Evolutionary conservation across 2,888 invertebrate genomes (phyloP).

Genomic region (Lampropteryx suffumata): DNA sequence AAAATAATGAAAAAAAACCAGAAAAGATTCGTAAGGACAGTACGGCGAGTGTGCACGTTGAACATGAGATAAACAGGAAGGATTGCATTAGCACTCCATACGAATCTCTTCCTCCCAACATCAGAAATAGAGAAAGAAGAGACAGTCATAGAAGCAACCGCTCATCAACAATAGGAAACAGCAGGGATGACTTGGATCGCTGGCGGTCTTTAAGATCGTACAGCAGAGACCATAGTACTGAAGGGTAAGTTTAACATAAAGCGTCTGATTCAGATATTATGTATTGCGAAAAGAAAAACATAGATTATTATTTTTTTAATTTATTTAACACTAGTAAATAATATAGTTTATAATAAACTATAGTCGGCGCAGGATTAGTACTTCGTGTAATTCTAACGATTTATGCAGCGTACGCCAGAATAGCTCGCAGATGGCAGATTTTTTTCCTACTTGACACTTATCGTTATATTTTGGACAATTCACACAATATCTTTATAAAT

Average conservation of each 20-base stretch:
- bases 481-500: too few species aligned
- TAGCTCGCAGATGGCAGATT: too few species aligned
- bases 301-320: too few species aligned
- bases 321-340: too few species aligned
- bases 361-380: too few species aligned
- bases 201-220: conserved; percentile 76
- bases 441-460: too few species aligned
- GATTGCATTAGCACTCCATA: conserved; percentile 72
- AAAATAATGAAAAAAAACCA: conserved; percentile 62
- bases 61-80: conserved; percentile 57
- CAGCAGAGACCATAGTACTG: conserved; percentile 77
- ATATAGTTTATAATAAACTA: too few species aligned
- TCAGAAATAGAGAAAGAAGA: conserved; percentile 63
- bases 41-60: conserved; percentile 64
- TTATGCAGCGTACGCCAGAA: too few species aligned
- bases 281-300: too few species aligned
- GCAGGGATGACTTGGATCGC: conserved; percentile 73
- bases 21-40: conserved; percentile 70
- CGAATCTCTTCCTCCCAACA: conserved; percentile 53
- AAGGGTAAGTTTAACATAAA: conserved; percentile 57
- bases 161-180: conserved; percentile 74
- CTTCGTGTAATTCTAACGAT: too few species aligned
- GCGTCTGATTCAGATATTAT: too few species aligned
- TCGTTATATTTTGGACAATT: too few species aligned
- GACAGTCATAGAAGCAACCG: conserved; percentile 74